phyloP scores from a whole-genome alignment of 1,140 invertebrate species.

The Conopomorpha cramerella region DNA sequence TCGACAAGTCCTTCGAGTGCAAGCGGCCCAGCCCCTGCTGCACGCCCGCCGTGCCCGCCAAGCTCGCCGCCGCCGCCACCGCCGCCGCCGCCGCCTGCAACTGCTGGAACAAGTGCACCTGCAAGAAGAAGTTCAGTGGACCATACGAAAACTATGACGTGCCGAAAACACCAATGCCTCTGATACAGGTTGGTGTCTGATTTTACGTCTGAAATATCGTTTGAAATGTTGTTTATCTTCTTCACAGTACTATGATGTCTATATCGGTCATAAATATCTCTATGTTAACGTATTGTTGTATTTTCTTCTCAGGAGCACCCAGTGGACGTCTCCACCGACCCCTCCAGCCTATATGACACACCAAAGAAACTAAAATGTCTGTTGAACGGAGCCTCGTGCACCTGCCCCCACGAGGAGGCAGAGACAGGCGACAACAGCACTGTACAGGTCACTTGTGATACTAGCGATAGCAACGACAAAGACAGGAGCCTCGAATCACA shows the following conservation, averaged over 20 bases:
- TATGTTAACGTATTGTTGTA: not conserved
- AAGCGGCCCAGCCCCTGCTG: conserved; percentile 38
- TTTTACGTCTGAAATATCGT: not conserved
- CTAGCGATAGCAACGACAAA: conserved; percentile 25
- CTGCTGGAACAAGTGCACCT: conserved; percentile 41
- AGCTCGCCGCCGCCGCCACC: conserved; percentile 28
- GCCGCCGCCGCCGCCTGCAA: conserved; percentile 27
- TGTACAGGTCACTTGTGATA: conserved; percentile 64
- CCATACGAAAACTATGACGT: conserved; percentile 80
- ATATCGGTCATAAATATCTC: conserved; percentile 1
- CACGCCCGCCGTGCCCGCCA: conserved; percentile 39
- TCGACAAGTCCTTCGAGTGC: conserved; percentile 47
- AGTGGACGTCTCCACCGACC: conserved; percentile 37
- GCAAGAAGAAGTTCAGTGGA: conserved; percentile 48
- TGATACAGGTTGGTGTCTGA: conserved; percentile 40
- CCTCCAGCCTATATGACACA: conserved; percentile 70
- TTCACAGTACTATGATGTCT: conserved; percentile 1
- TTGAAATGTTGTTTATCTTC: not conserved
- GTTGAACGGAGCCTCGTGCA: conserved; percentile 32
- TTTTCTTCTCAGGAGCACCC: conserved; percentile 57
- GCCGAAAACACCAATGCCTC: conserved; percentile 67
- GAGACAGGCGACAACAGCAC: conserved; percentile 65
- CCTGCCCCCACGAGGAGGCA: conserved; percentile 25
- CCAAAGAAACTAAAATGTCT: conserved; percentile 76
- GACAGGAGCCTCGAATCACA: conserved; percentile 12